phyloP scores from a whole-genome alignment of 2,888 invertebrate species.

The Alloplasta piceator region DNA sequence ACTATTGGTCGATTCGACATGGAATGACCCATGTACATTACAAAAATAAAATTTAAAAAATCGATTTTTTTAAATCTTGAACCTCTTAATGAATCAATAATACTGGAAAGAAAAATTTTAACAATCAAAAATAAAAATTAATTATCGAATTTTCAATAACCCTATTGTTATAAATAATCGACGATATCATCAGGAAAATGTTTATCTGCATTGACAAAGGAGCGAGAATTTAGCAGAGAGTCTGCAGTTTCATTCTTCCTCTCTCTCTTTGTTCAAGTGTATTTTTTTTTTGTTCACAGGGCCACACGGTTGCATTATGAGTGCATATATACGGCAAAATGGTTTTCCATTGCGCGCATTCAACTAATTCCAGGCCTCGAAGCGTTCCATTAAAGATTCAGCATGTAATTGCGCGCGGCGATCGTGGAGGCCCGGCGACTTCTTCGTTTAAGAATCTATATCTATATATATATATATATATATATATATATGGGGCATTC shows the following conservation, averaged over 20 bases:
- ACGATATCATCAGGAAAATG: too few relatives aligned
- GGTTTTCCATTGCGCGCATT: conserved; percentile 80
- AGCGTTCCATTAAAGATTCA: conserved; percentile 84
- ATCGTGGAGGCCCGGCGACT: conserved; percentile 72
- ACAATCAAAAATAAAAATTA: too few relatives aligned
- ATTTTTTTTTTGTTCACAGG: conserved; percentile 58
- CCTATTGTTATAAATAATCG: too few relatives aligned
- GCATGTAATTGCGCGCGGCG: conserved; percentile 82
- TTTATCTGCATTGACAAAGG: not conserved
- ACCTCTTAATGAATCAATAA: too few relatives aligned
- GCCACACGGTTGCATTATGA: conserved; percentile 77
- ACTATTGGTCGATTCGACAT: too few relatives aligned
- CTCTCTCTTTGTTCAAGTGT: conserved; percentile 1
- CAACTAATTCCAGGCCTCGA: conserved; percentile 83
- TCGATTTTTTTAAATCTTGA: too few relatives aligned
- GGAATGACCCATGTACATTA: too few relatives aligned
- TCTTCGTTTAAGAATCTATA: conserved; percentile 46
- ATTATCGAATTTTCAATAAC: too few relatives aligned
- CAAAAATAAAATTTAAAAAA: too few relatives aligned
- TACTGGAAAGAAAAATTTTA: too few relatives aligned
- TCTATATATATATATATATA: conserved; percentile 20
- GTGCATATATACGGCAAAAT: conserved; percentile 67
- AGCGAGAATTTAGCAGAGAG: not conserved
- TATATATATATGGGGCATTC: not conserved
- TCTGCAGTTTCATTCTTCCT: conserved; percentile 8